phyloP scores from a whole-genome alignment of 2,888 invertebrate genomes.

The Drosophila trichaetosa region DNA sequence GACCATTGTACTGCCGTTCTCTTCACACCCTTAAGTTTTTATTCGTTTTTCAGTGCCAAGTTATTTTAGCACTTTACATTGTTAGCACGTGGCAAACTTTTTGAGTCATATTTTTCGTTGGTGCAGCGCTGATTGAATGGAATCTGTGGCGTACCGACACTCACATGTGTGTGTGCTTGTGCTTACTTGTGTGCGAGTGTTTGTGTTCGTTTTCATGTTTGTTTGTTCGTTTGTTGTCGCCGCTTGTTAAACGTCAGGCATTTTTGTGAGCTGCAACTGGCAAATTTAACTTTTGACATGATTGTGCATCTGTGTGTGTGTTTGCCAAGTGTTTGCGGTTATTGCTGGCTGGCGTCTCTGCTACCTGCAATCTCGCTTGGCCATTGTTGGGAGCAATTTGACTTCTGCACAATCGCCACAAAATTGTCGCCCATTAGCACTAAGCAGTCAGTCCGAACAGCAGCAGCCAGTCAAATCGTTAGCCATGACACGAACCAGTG shows the following conservation, averaged over 20 bases:
- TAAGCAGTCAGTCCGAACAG: constrained; percentile 35
- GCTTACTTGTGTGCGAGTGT: constrained; percentile 5
- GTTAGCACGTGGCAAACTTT: constrained; percentile 59
- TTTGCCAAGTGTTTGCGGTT: constrained; percentile 48
- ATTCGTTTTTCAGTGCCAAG: constrained; percentile 25
- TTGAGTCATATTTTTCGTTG: constrained; percentile 29
- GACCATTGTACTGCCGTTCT: constrained; percentile 1
- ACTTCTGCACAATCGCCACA: constrained; percentile 43
- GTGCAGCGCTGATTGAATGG: constrained; percentile 59
- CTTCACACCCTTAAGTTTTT: constrained; percentile 11
- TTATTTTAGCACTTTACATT: constrained; percentile 63
- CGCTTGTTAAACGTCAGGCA: constrained; percentile 53
- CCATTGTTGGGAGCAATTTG: constrained; percentile 46
- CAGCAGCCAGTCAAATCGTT: constrained; percentile 32
- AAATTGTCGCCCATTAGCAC: constrained; percentile 50
- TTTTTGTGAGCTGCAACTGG: constrained; percentile 49
- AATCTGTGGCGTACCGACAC: constrained; percentile 34
- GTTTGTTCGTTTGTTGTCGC: constrained; percentile 56
- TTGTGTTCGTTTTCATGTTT: constrained; percentile 27
- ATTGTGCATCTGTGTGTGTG: constrained; percentile 4
- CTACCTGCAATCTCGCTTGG: constrained; percentile 37
- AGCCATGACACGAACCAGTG: constrained; percentile 50
- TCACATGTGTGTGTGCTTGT: constrained; percentile 10
- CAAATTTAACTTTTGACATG: constrained; percentile 39
- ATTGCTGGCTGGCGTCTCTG: constrained; percentile 20